phyloP scores from a whole-genome alignment of 1,140 invertebrate genomes.

The Homarus americanus region DNA sequence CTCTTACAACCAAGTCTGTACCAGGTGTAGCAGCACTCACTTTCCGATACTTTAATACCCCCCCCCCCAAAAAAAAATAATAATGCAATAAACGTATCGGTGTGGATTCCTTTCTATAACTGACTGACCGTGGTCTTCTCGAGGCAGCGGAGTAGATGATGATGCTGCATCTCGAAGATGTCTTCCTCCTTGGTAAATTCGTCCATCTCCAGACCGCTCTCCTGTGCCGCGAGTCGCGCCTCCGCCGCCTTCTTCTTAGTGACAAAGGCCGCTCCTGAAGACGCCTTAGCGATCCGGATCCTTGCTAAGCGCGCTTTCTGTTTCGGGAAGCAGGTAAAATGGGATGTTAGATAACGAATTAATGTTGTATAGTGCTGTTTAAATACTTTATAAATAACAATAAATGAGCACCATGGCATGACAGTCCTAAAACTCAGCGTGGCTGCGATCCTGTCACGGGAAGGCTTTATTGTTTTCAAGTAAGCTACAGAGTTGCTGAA shows the following conservation, averaged over 20 bases:
- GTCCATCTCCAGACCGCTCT: constrained; percentile 92
- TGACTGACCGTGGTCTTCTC: constrained; percentile 96
- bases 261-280: constrained; percentile 98
- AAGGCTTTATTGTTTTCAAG: constrained; percentile 43
- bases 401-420: constrained; percentile 32
- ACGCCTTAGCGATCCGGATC: constrained; percentile 98
- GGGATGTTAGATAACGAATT: constrained; percentile 5
- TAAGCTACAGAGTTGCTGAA: constrained; percentile 43
- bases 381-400: background rate
- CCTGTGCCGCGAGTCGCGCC: constrained; percentile 92
- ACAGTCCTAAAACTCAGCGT: constrained; percentile 39
- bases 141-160: constrained; percentile 97
- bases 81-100: no score
- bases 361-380: background rate
- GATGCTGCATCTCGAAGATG: constrained; percentile 99
- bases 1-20: no score
- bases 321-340: constrained; percentile 77
- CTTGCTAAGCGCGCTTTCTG: constrained; percentile 99
- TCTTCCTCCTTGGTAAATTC: constrained; percentile 95
- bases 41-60: no score
- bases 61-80: background rate
- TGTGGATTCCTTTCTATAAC: background rate
- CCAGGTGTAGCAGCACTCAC: no score
- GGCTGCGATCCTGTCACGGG: constrained; percentile 57
- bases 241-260: constrained; percentile 99